Percentiles rank a stretch among this genome's conserved stretches.
phyloP scores from a whole-genome alignment of 2,113 vertebrate genomes.

The Castor canadensis region DNA sequence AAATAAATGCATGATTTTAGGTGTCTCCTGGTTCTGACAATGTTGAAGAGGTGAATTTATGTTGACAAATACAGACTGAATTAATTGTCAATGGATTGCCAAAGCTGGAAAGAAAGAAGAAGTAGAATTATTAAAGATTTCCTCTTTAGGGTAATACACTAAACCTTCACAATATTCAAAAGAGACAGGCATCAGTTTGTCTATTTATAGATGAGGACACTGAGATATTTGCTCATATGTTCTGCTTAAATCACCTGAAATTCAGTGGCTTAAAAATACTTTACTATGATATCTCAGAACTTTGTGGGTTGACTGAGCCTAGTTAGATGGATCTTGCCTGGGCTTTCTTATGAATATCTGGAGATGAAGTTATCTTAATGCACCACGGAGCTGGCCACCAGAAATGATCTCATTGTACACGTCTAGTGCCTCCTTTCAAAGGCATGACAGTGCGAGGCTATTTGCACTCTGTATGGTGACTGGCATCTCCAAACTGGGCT shows the following conservation, averaged over 20 bases:
- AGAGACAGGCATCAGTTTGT: not conserved
- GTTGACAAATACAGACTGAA: not conserved
- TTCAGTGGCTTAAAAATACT: not conserved
- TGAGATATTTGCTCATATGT: not conserved
- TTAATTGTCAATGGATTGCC: not conserved
- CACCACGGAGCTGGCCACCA: not conserved
- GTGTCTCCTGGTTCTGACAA: not conserved
- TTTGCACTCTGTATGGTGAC: not conserved
- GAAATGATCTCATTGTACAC: not conserved
- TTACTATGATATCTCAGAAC: not conserved
- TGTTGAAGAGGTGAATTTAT: not conserved
- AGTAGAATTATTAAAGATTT: not conserved
- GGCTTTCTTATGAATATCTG: not conserved
- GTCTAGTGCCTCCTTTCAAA: not conserved
- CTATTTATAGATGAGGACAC: not conserved
- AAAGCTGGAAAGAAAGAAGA: not conserved
- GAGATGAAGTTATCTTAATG: not conserved
- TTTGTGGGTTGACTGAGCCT: not conserved
- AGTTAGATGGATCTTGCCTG: not conserved
- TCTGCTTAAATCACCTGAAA: not conserved
- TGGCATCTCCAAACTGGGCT: not conserved
- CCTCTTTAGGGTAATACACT: not conserved
- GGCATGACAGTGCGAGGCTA: fast-evolving
- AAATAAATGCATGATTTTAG: not conserved
- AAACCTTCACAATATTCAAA: not conserved